Conservation (phyloP, 2,113 vertebrate species). For the Origma solitaria region DNA sequence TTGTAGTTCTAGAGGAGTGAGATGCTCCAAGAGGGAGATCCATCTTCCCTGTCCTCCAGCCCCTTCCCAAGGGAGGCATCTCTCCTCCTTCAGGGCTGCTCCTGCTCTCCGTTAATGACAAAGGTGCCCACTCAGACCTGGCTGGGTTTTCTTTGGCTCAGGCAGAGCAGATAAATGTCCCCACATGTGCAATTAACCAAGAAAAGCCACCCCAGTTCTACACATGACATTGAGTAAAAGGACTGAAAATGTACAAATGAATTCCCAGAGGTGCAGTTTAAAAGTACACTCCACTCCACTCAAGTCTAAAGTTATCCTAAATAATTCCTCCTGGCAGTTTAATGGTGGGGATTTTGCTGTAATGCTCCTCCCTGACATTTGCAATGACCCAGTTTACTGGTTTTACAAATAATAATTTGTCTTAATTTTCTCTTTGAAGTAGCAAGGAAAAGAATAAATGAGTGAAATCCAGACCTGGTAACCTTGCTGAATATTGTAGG, state of each 20-base stretch:
- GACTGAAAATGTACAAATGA: neutral
- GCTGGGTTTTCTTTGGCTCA: neutral
- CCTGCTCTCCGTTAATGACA: neutral
- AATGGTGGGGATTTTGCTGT: neutral
- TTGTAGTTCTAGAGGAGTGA: neutral
- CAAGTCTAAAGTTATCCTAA: neutral
- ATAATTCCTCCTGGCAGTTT: constrained; percentile 34
- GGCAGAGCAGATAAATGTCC: neutral
- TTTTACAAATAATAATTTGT: constrained; percentile 30
- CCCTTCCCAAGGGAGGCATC: neutral
- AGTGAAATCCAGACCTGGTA: constrained; percentile 29
- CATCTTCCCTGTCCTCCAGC: neutral
- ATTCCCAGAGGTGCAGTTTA: neutral
- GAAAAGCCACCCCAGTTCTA: neutral
- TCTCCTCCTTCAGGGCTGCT: neutral
- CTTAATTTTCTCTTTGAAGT: constrained; percentile 46
- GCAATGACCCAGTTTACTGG: constrained; percentile 30
- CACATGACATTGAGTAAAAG: neutral
- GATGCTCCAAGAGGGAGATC: neutral
- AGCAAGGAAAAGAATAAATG: neutral
- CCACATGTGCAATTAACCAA: neutral
- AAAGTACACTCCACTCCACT: neutral
- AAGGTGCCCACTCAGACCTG: neutral
- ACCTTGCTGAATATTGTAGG: constrained; percentile 51
- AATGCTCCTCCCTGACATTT: constrained; percentile 16